Conservation (phyloP, 2,113 vertebrate species). For the Lophotis ruficrista region DNA sequence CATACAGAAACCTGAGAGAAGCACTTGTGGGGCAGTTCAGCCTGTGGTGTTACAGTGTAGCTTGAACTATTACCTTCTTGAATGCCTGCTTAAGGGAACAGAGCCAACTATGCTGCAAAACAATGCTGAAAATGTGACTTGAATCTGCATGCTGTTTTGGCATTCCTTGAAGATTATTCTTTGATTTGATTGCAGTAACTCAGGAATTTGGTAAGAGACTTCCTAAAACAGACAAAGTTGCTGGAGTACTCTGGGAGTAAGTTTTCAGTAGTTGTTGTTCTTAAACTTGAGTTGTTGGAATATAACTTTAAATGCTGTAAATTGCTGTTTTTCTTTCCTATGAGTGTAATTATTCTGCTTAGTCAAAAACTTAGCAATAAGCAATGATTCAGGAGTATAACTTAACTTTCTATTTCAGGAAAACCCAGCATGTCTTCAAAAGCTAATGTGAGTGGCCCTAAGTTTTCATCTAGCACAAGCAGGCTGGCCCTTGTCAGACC, state of each 20-base stretch:
- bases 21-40: neutral
- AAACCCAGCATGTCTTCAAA: slow-evolving; percentile 24
- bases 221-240: neutral
- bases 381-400: neutral
- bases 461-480: neutral
- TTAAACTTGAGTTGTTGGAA: neutral
- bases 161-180: neutral
- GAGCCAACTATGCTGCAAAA: neutral
- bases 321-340: neutral
- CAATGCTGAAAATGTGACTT: neutral
- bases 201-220: neutral
- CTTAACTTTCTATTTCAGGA: slow-evolving; percentile 49
- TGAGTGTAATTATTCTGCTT: neutral
- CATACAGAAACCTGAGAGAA: neutral
- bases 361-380: neutral
- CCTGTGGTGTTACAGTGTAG: neutral
- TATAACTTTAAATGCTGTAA: neutral
- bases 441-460: slow-evolving; percentile 54
- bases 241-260: neutral
- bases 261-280: neutral
- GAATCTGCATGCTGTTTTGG: neutral
- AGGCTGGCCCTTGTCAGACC: slow-evolving; percentile 39
- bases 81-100: neutral
- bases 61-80: neutral
- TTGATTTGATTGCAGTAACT: neutral